Percentiles rank a stretch among this genome's conserved stretches.
Conservation (phyloP, 2,888 invertebrate species). For the Tiliacea citrago region DNA sequence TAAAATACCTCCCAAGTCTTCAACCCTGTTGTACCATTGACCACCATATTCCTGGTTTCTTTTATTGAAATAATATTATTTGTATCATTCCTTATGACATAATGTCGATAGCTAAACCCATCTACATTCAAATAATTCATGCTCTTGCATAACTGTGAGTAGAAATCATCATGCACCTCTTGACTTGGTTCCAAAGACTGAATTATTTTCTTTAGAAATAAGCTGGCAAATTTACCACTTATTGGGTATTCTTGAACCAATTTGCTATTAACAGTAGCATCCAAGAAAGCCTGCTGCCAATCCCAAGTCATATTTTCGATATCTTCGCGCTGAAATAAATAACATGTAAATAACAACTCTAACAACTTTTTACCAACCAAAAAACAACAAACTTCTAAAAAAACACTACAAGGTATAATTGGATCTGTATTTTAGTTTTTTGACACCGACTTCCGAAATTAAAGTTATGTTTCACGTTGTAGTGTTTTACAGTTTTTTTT, state of each 20-base stretch:
- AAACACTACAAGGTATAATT: too few relatives aligned
- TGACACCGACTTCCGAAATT: too few relatives aligned
- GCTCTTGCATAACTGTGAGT: constrained; percentile 89
- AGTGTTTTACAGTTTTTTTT: too few relatives aligned
- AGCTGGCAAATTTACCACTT: constrained; percentile 91
- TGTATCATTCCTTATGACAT: constrained; percentile 83
- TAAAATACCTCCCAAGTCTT: constrained; percentile 93
- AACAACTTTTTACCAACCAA: too few relatives aligned
- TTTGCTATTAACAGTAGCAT: constrained; percentile 90
- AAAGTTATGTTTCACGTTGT: too few relatives aligned
- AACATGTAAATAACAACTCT: not conserved
- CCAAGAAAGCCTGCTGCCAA: constrained; percentile 91
- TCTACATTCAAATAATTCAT: constrained; percentile 80
- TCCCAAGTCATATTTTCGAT: constrained; percentile 82
- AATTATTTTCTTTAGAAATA: constrained; percentile 92
- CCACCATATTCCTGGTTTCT: constrained; percentile 93
- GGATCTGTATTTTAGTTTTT: too few relatives aligned
- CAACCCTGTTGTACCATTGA: constrained; percentile 95
- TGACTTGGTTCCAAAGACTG: constrained; percentile 88
- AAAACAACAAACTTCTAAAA: too few relatives aligned
- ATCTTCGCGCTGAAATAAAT: constrained; percentile 76
- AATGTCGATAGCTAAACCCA: constrained; percentile 92
- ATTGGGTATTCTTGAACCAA: constrained; percentile 91
- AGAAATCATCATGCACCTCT: constrained; percentile 93
- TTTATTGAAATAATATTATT: constrained; percentile 90